Base-by-base conservation (phyloP, 1,140 invertebrate species). In the Berghia stephanieae region DNA sequence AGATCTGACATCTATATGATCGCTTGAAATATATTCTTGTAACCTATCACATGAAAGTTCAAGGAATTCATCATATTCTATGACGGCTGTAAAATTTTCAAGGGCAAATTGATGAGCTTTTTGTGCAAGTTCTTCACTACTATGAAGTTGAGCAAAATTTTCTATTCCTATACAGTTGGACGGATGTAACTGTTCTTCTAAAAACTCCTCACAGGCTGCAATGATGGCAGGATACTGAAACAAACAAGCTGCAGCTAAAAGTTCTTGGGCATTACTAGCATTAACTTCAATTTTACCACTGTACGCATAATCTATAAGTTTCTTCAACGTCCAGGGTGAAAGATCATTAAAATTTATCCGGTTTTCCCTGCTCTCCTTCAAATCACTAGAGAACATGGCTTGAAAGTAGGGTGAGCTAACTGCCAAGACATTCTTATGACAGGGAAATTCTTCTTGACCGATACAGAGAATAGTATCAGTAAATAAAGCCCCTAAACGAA, bases 361-460 rank as follows among this genome's bases (percentile, higher is more conserved):
- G 31, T 85, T 81, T 27, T 88, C 86, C 5, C 81, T 77, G 76
- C 86, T 89, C 79, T 91, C 90, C 71, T 83, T 77, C 55, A 91
- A 83, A 68, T 90, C 86, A 79, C 86, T 86, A n/a, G 88, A 87
- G 77, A 91, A 91, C 90, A 91, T 91, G 38, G 89, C 90, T 46
- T 87, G 81, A 69, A 91, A 91, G 73, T 91, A 91, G 2, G 87
- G 89, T 79, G 89, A 90, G 73, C 89, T 87, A 13, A 88, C 86
- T 43, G 89, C 86, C 43, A 91, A 78, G n/a, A 91, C 82, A 73
- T 88, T 87, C 31, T 86, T 84, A 77, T 90, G 89, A 81, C 89
- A 91, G 6, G 85, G 87, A 79, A 91, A 86, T 70, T 89, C 88
- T 74, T 88, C 86, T 40, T 86, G 85, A 36, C 85, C 87, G 8